Percentiles rank a stretch among this genome's conserved stretches.
Evolutionary conservation across 2,888 invertebrate genomes (phyloP).

Genomic region (Pseudoips prasinana): DNA sequence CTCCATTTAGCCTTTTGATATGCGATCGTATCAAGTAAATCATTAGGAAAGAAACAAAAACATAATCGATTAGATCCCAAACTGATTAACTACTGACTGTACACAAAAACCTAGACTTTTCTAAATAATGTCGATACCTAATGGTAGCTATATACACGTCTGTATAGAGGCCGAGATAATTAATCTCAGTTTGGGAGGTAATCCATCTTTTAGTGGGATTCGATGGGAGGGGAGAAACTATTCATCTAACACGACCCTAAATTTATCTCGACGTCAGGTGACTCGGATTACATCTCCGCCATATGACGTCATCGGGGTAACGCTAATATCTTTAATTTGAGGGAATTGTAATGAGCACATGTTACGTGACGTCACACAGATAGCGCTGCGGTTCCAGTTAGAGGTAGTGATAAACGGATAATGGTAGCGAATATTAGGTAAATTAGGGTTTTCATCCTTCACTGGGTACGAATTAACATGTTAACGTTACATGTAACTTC

Average conservation of each 20-base stretch:
- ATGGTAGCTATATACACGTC: slow-evolving; percentile 30
- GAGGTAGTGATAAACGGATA: slow-evolving; percentile 22
- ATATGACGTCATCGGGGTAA: slow-evolving; percentile 30
- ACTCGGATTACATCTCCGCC: slow-evolving; percentile 30
- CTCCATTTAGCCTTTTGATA: no score
- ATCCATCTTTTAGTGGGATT: slow-evolving; percentile 51
- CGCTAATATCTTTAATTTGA: slow-evolving; percentile 36
- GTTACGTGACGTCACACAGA: slow-evolving; percentile 25
- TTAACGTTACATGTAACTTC: no score
- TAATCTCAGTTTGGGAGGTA: slow-evolving; percentile 61
- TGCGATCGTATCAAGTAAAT: no score
- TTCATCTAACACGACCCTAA: slow-evolving; percentile 47
- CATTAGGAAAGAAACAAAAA: no score
- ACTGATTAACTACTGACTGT: background rate
- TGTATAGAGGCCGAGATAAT: slow-evolving; percentile 42
- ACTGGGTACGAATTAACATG: no score
- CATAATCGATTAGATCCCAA: no score
- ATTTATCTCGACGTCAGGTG: slow-evolving; percentile 48
- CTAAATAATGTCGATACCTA: slow-evolving; percentile 29
- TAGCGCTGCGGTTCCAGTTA: slow-evolving; percentile 12
- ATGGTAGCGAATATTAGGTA: slow-evolving; percentile 17
- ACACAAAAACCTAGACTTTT: slow-evolving; percentile 8
- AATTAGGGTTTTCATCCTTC: slow-evolving; percentile 11
- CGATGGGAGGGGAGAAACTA: slow-evolving; percentile 38
- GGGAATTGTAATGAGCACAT: slow-evolving; percentile 23